Percentiles rank a stretch among this genome's conserved stretches.
Conservation (phyloP, 2,113 vertebrate species). For the Emydura subglobosa region DNA sequence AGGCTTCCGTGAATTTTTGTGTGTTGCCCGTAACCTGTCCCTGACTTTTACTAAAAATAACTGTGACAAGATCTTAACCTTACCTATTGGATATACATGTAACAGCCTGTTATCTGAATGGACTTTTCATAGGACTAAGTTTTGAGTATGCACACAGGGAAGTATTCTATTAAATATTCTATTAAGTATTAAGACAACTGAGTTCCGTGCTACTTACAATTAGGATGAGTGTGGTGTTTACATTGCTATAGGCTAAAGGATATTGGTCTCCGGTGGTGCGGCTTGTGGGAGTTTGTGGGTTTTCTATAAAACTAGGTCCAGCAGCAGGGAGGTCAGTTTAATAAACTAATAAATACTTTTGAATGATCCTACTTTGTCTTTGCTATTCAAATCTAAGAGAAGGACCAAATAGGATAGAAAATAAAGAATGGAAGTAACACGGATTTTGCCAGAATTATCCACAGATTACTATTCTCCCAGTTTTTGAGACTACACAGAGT, state of each 20-base stretch:
- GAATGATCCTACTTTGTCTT: slow-evolving; percentile 64
- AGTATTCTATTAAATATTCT: not conserved
- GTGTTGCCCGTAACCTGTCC: no score
- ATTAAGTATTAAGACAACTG: not conserved
- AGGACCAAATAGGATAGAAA: slow-evolving; percentile 62
- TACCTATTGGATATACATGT: not conserved
- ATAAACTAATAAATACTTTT: slow-evolving; percentile 72
- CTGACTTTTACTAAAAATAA: no score
- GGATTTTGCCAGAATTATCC: slow-evolving; percentile 72
- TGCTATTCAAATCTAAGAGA: slow-evolving; percentile 57
- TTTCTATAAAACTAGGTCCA: slow-evolving; percentile 30
- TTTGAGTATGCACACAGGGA: not conserved
- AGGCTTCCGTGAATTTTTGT: no score
- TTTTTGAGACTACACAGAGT: slow-evolving; percentile 69
- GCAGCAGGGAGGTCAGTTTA: slow-evolving; percentile 57
- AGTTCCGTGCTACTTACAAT: not conserved
- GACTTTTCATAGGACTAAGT: not conserved
- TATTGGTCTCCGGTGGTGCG: not conserved
- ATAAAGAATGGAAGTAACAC: slow-evolving; percentile 70
- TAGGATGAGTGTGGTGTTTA: slow-evolving; percentile 19
- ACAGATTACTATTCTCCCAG: slow-evolving; percentile 70
- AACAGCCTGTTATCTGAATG: not conserved
- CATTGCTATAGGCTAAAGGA: not conserved
- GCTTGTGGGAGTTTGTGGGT: slow-evolving; percentile 26
- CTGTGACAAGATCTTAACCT: not conserved